phyloP scores from a whole-genome alignment of 2,888 invertebrate genomes.

The Terebella lapidaria region DNA sequence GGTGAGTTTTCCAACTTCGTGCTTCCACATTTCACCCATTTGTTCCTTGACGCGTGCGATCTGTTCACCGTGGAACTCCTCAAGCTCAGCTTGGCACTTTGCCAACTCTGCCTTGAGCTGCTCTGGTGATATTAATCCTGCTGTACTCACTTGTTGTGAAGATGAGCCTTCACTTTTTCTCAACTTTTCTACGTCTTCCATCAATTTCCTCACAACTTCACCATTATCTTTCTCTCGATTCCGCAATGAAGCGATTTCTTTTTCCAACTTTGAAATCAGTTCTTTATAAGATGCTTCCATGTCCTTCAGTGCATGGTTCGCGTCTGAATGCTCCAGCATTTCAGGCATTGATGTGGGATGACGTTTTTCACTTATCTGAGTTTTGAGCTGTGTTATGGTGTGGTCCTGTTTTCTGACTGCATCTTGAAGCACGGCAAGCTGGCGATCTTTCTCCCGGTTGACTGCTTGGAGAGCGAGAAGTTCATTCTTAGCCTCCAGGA shows the following conservation, averaged over 20 bases:
- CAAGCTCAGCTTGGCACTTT: slow-evolving; percentile 26
- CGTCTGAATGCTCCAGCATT: neutral
- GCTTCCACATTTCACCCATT: slow-evolving; percentile 12
- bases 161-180: slow-evolving; percentile 5
- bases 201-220: slow-evolving; percentile 21
- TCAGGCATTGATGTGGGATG: neutral
- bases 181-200: slow-evolving; percentile 22
- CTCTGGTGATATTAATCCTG: neutral
- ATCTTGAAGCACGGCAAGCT: slow-evolving; percentile 14
- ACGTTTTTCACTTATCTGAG: neutral
- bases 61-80: slow-evolving; percentile 29
- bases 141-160: neutral
- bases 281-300: neutral
- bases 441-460: slow-evolving; percentile 16
- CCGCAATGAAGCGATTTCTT: slow-evolving; percentile 1
- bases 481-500: slow-evolving; percentile 43
- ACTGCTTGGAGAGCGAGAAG: slow-evolving; percentile 35
- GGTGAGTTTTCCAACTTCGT: slow-evolving; percentile 6
- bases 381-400: slow-evolving; percentile 13
- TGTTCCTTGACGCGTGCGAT: slow-evolving; percentile 28
- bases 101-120: slow-evolving; percentile 12
- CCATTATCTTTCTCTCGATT: slow-evolving; percentile 12
- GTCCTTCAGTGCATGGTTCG: neutral
- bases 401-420: slow-evolving; percentile 19
- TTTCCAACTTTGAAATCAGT: neutral